Evolutionary conservation across 2,797 vertebrate genomes (phyloP).

Genomic region (Myotis myotis): DNA sequence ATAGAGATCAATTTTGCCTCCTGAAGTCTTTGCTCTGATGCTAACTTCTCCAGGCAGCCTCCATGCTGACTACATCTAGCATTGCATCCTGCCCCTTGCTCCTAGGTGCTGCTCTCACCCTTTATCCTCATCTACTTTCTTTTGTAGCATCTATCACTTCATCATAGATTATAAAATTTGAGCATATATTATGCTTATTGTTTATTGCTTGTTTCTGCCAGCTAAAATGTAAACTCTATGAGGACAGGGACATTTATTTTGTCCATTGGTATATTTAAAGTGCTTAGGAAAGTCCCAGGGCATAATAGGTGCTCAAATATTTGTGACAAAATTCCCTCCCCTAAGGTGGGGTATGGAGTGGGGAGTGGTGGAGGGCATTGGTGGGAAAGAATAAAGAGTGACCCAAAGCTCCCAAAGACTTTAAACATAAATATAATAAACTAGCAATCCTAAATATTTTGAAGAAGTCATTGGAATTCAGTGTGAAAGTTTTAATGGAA

Average conservation of each 20-base stretch:
- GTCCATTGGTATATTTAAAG: neutral
- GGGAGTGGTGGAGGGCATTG: neutral
- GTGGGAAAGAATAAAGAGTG: neutral
- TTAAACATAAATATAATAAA: neutral
- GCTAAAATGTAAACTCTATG: neutral
- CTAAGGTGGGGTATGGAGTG: neutral
- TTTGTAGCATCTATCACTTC: neutral
- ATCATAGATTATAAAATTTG: neutral
- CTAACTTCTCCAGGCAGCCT: neutral
- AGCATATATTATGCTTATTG: neutral
- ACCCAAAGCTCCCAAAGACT: neutral
- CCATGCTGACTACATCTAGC: neutral
- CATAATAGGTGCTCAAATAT: neutral
- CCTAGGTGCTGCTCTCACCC: fast-evolving
- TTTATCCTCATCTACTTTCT: neutral
- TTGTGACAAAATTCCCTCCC: neutral
- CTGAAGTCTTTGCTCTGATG: neutral
- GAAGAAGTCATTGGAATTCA: conserved; percentile 13
- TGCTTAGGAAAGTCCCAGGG: neutral
- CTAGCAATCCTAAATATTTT: neutral
- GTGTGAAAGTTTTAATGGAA: neutral
- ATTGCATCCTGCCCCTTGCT: neutral
- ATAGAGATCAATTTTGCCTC: neutral
- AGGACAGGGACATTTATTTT: neutral
- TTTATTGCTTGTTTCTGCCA: neutral